A percentile compares a stretch with the other conserved stretches of the same genome.
Evolutionary conservation across 92 coral and sea anemone species (phyloP).

Genomic region (Heliopora coerulea): DNA sequence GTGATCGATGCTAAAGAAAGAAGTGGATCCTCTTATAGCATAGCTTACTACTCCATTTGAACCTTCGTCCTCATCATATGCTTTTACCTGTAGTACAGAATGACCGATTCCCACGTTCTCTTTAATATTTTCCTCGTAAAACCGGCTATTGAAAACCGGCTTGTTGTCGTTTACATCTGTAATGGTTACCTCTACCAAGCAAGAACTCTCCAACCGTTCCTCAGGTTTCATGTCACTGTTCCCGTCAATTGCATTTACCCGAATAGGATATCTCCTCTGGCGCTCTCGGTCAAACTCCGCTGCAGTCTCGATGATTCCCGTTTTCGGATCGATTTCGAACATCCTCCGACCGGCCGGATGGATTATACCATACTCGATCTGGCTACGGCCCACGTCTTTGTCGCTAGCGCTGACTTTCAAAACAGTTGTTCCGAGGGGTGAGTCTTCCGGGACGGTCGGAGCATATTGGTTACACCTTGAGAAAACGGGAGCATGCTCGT

Average conservation of each 20-base stretch:
- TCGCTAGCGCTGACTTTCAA: slow-evolving; percentile 85
- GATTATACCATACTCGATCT: slow-evolving; percentile 72
- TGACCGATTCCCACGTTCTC: slow-evolving; percentile 74
- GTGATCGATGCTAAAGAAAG: slow-evolving; percentile 57
- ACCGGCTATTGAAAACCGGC: slow-evolving; percentile 65
- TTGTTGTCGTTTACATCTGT: slow-evolving; percentile 78
- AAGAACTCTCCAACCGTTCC: slow-evolving; percentile 73
- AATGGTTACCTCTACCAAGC: slow-evolving; percentile 74
- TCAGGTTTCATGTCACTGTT: slow-evolving; percentile 59
- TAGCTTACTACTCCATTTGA: slow-evolving; percentile 67
- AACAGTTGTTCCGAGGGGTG: slow-evolving; percentile 63
- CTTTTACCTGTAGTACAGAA: slow-evolving; percentile 73
- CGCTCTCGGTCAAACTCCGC: slow-evolving; percentile 78
- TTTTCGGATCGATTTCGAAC: slow-evolving; percentile 68
- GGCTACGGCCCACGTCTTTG: slow-evolving; percentile 72
- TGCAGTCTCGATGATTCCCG: slow-evolving; percentile 71
- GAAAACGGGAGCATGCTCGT: slow-evolving; percentile 90
- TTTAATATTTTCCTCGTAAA: slow-evolving; percentile 57
- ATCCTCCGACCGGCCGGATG: slow-evolving; percentile 42
- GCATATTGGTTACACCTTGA: slow-evolving; percentile 66
- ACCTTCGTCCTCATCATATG: slow-evolving; percentile 85
- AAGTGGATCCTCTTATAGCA: slow-evolving; percentile 52
- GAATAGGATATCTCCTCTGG: slow-evolving; percentile 58
- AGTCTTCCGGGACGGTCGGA: slow-evolving; percentile 71
- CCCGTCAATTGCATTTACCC: slow-evolving; percentile 75